These are phyloP conservation scores for Chouioia cunea DNA, from an alignment of 2,888 invertebrate genomes.

Conservation along the genomic window DNA sequence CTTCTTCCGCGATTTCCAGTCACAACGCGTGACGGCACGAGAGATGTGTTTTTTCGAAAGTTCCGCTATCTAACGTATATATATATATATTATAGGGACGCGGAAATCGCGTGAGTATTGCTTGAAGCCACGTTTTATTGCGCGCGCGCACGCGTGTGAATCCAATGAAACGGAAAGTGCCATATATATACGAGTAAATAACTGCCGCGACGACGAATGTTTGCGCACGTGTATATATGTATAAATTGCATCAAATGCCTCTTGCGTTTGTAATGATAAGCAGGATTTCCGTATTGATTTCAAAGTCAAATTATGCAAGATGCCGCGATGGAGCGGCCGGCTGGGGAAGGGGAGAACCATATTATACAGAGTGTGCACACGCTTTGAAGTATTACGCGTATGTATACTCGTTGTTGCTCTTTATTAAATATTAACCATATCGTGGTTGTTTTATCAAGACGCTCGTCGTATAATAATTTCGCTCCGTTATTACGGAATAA, in stretches of 20 bases:
- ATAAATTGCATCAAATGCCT: conserved; percentile 2
- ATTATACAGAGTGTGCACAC: no score
- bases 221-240: background rate
- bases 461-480: conserved; percentile 10
- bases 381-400: conserved; percentile 5
- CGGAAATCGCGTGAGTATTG: background rate
- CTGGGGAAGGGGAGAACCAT: no score
- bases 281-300: conserved; percentile 45
- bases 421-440: conserved; percentile 33
- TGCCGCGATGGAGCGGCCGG: no score
- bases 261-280: conserved; percentile 31
- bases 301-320: conserved; percentile 33
- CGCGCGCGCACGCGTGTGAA: background rate
- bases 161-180: conserved; percentile 43
- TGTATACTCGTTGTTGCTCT: conserved; percentile 9
- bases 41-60: conserved; percentile 21
- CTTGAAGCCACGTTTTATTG: background rate
- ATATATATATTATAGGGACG: no score
- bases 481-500: conserved; percentile 29
- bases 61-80: conserved; percentile 8
- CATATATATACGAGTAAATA: no score
- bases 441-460: conserved; percentile 17
- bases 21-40: background rate
- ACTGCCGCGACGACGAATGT: background rate
- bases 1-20: no score